These are phyloP conservation scores for Neoaliturus tenellus DNA, from an alignment of 2,888 invertebrate genomes.

Conservation along the genomic window DNA sequence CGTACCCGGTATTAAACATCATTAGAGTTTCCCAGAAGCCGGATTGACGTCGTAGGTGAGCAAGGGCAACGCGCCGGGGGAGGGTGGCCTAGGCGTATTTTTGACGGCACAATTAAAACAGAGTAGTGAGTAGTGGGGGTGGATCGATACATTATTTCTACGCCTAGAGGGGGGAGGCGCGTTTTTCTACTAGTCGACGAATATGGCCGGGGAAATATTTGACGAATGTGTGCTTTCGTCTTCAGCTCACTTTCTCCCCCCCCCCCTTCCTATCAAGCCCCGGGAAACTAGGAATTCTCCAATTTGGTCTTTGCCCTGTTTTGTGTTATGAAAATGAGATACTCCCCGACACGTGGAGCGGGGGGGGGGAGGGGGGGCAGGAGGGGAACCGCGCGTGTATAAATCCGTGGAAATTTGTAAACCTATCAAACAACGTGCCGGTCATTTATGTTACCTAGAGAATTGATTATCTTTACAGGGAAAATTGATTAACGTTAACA, in stretches of 20 bases:
- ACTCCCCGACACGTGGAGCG: slow-evolving; percentile 17
- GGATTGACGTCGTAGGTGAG: not conserved
- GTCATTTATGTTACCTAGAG: no score
- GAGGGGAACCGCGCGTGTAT: no score
- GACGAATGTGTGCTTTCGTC: slow-evolving; percentile 38
- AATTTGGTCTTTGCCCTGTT: not conserved
- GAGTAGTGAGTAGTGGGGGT: slow-evolving; percentile 42
- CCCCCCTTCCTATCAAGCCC: slow-evolving; percentile 2
- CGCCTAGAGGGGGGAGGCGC: slow-evolving; percentile 49
- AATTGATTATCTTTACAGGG: no score
- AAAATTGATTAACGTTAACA: no score
- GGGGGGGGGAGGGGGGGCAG: slow-evolving; percentile 11
- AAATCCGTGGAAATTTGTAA: no score
- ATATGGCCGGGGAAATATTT: slow-evolving; percentile 46
- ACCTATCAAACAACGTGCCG: no score
- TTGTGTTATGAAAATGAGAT: not conserved
- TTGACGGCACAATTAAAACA: slow-evolving; percentile 44
- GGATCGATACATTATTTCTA: slow-evolving; percentile 58
- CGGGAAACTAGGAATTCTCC: slow-evolving; percentile 43
- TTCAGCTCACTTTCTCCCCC: slow-evolving; percentile 2
- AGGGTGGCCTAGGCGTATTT: slow-evolving; percentile 14
- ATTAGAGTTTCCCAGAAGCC: not conserved
- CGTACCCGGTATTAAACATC: not conserved
- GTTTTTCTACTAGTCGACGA: slow-evolving; percentile 55
- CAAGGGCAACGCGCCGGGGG: not conserved